These are phyloP conservation scores for Dinoponera quadriceps DNA, from an alignment of 1,140 invertebrate species.

Conservation along the genomic window DNA sequence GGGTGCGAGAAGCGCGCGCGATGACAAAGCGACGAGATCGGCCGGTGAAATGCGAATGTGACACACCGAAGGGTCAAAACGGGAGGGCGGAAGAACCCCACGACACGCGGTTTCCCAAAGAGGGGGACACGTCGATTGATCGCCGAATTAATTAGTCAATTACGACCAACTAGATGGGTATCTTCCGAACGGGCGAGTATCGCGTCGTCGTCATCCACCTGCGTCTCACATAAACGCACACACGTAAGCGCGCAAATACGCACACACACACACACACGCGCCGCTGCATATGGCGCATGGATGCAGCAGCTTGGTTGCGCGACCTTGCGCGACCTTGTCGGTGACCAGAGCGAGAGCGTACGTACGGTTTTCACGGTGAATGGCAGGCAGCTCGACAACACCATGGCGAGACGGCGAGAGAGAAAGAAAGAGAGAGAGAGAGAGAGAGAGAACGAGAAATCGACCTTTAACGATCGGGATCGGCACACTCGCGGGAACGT, in stretches of 20 bases:
- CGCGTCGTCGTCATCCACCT: constrained; percentile 8
- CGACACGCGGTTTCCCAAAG: no score
- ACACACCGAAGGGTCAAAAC: no score
- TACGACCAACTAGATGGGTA: not conserved
- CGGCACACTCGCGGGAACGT: constrained; percentile 3
- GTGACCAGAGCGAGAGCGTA: constrained; percentile 67
- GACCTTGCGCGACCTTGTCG: constrained; percentile 78
- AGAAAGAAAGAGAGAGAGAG: not conserved
- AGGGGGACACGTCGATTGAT: no score
- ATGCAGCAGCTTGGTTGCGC: constrained; percentile 61
- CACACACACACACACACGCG: not conserved
- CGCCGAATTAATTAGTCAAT: no score
- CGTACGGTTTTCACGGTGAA: constrained; percentile 79
- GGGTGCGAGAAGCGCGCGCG: not conserved
- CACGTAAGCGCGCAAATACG: not conserved
- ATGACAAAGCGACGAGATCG: not conserved
- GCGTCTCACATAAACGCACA: not conserved
- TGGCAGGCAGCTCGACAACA: constrained; percentile 73
- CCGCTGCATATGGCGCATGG: constrained; percentile 53
- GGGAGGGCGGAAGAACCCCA: no score
- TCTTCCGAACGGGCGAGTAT: not conserved
- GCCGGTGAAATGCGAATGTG: not conserved
- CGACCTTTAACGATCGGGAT: constrained; percentile 36
- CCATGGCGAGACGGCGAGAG: constrained; percentile 53
- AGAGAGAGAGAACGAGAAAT: constrained; percentile 19